phyloP scores from a whole-genome alignment of 2,797 vertebrate genomes.

The Scleropages formosus region DNA sequence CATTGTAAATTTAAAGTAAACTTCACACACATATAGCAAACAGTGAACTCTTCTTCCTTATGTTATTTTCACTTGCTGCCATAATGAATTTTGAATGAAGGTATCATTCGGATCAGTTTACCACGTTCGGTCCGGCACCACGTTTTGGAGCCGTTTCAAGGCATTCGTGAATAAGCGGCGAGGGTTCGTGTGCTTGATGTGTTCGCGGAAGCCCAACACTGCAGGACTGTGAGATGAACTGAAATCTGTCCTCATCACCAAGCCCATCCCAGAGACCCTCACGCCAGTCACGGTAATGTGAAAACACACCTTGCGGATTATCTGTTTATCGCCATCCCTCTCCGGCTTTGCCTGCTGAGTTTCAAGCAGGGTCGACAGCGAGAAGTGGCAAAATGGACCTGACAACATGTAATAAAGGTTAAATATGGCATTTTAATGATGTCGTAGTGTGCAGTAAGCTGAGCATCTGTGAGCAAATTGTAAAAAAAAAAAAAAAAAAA shows the following conservation, averaged over 20 bases:
- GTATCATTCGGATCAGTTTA: not conserved
- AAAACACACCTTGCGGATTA: too few relatives aligned
- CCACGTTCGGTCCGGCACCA: not conserved
- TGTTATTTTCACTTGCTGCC: not conserved
- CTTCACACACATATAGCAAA: too few relatives aligned
- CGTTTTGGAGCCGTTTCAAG: conserved; percentile 7
- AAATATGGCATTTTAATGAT: conserved; percentile 76
- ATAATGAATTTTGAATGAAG: not conserved
- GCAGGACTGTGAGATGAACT: not conserved
- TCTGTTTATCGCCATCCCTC: too few relatives aligned
- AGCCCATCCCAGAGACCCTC: too few relatives aligned
- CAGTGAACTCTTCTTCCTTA: too few relatives aligned
- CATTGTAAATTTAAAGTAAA: too few relatives aligned
- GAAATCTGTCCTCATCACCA: not conserved
- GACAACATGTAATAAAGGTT: conserved; percentile 65
- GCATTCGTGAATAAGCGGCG: conserved; percentile 1
- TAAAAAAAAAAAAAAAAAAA: too few relatives aligned
- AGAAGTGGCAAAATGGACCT: too few relatives aligned
- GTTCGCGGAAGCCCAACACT: not conserved
- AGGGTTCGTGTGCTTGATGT: not conserved
- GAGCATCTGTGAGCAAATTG: conserved; percentile 52
- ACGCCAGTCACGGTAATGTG: not conserved
- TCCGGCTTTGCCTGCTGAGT: too few relatives aligned
- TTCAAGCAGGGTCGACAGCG: too few relatives aligned
- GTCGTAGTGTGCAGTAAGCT: conserved; percentile 68